Evolutionary conservation across 2,113 vertebrate genomes (phyloP), one percentile per base, ranked within the genome.

Genomic region (Phylloscopus trochiloides): DNA sequence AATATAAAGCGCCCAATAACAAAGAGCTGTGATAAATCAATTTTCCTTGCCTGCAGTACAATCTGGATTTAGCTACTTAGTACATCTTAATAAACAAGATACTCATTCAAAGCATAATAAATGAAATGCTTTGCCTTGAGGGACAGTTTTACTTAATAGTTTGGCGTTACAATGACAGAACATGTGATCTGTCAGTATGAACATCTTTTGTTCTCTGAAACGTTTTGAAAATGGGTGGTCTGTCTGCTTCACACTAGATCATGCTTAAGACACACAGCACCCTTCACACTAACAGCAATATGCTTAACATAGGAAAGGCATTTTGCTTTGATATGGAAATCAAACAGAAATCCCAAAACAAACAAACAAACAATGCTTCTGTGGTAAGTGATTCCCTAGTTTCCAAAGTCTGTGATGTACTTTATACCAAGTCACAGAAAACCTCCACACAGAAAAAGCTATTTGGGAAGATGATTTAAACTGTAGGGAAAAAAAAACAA

Each of bases 71-170:
- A 97, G 87, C 67, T 85, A 97, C 88, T 97, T 93, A 91, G 93
- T 95, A 97, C 76, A 73, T 97, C 96, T 97, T 97, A 96, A 98
- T 97, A 98, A 98, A 97, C 79, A 97, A 97, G 94, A 93, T 96
- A 96, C 79, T 90, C 87, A 97, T 96, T 98, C 97, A 97, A 97
- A 98, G 77, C 94, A 97, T 97, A 98, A 98, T 84, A 97, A 98
- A 97, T 97, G n/a, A 97, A 98, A 97, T 94, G 94, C 83, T 97
- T 97, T 97, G 98, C 97, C 97, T 97, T 97, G 80, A 98, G 97
- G 97, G 96, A 96, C 87, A 85, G 86, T 96, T 98, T 97, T 94
- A 97, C 92, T 75, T 96, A 97, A 96, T 91, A 96, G 94, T 88
- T 97, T 95, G 90, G 93, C 96, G 86, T 86, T 92, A 95, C 24